Conservation (phyloP, 30 jellyfish, hydroid and myxozoan species). For the Hydractinia symbiolongicarpus region DNA sequence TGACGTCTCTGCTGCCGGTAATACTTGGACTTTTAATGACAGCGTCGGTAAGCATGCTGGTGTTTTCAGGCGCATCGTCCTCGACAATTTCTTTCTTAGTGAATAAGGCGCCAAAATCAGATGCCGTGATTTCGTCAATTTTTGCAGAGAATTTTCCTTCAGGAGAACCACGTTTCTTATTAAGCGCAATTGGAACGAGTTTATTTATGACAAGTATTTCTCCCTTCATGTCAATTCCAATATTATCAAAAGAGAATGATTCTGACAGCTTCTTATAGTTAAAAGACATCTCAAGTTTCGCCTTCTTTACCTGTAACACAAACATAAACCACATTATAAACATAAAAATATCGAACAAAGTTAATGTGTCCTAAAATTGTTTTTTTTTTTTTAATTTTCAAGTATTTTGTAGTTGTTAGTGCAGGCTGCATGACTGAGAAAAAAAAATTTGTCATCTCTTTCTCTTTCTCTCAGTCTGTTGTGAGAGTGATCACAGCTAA, state of each 20-base stretch:
- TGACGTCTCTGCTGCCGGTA: conserved; percentile 43
- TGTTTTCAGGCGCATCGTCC: conserved; percentile 34
- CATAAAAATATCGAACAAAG: too few relatives aligned
- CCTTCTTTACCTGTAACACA: conserved; percentile 27
- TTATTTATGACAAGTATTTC: conserved; percentile 33
- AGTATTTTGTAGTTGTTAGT: too few relatives aligned
- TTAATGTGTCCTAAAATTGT: too few relatives aligned
- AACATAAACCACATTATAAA: not conserved
- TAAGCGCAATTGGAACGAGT: conserved; percentile 38
- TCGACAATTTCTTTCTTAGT: conserved; percentile 40
- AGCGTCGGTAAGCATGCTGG: conserved; percentile 35
- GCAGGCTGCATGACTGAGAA: too few relatives aligned
- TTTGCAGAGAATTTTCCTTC: conserved; percentile 46
- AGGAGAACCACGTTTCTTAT: conserved; percentile 36
- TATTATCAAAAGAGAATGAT: conserved; percentile 19
- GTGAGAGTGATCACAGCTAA: too few relatives aligned
- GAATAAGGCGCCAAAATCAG: conserved; percentile 54
- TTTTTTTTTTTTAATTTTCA: too few relatives aligned
- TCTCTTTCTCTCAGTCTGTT: too few relatives aligned
- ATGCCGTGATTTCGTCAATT: conserved; percentile 29
- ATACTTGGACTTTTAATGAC: conserved; percentile 47
- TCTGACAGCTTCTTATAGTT: conserved; percentile 39
- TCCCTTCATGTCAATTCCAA: conserved; percentile 47
- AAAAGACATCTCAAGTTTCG: conserved; percentile 35
- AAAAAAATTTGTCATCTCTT: too few relatives aligned